phyloP scores from a whole-genome alignment of 2,113 vertebrate species.

The Ranitomeya variabilis region DNA sequence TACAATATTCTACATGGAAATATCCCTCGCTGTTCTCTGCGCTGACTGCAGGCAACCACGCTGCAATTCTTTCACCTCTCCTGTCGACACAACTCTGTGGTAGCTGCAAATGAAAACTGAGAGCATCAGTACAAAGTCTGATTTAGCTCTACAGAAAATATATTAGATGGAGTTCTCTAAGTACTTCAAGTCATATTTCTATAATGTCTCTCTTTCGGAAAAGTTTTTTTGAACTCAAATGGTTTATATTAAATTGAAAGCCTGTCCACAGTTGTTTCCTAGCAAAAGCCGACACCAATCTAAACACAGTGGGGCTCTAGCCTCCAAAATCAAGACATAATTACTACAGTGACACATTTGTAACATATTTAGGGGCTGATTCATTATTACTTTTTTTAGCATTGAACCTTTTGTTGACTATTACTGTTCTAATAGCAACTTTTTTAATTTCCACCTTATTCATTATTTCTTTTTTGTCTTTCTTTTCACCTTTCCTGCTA shows the following conservation, averaged over 20 bases:
- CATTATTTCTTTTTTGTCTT: too few relatives aligned
- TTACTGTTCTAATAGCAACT: too few relatives aligned
- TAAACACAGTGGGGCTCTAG: neutral
- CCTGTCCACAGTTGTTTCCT: neutral
- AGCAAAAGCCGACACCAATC: neutral
- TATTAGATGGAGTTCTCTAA: neutral
- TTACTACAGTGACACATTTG: neutral
- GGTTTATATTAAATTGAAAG: neutral
- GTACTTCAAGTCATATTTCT: conserved; percentile 11
- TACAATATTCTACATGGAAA: neutral
- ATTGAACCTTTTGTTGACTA: too few relatives aligned
- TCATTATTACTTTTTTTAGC: too few relatives aligned
- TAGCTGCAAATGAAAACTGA: conserved; percentile 10
- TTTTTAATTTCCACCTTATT: too few relatives aligned
- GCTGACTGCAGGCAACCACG: neutral
- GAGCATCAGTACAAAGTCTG: conserved; percentile 10
- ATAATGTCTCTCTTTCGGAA: neutral
- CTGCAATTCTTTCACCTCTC: conserved; percentile 29
- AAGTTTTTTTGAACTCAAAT: neutral
- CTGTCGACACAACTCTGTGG: conserved; percentile 12
- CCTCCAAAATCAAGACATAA: neutral
- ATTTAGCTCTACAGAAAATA: conserved; percentile 10
- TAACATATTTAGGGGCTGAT: neutral
- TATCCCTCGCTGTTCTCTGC: conserved; percentile 20
- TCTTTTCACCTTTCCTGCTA: too few relatives aligned